phyloP scores from a whole-genome alignment of 2,888 invertebrate species.

The Leptinotarsa rubiginosa region DNA sequence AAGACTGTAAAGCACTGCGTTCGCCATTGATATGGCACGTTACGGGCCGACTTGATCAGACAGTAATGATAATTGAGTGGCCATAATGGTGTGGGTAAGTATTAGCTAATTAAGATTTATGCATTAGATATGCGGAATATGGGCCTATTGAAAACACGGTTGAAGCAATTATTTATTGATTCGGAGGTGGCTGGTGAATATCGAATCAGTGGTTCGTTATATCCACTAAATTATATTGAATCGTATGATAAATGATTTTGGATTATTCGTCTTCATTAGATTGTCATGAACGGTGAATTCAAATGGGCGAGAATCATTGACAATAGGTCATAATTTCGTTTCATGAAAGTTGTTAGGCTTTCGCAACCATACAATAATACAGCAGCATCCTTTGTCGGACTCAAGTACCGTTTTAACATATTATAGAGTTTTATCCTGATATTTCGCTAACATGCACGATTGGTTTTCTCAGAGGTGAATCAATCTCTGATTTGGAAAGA shows the following conservation, averaged over 20 bases:
- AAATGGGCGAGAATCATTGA: no score
- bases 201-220: conserved; percentile 22
- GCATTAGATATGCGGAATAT: conserved; percentile 59
- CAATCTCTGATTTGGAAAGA: no score
- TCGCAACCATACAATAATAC: no score
- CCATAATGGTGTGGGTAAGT: conserved; percentile 59
- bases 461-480: no score
- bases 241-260: neutral
- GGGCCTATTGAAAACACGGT: conserved; percentile 50
- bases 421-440: no score
- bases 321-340: no score
- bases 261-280: neutral
- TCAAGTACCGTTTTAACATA: no score
- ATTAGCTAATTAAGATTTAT: conserved; percentile 63
- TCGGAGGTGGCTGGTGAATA: conserved; percentile 9
- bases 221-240: neutral
- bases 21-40: conserved; percentile 58
- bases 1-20: conserved; percentile 50
- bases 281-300: no score
- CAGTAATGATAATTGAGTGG: conserved; percentile 62
- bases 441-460: no score
- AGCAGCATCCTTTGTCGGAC: no score
- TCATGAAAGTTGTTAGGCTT: no score
- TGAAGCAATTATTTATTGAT: conserved; percentile 30
- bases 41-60: conserved; percentile 58